Conservation (phyloP, 2,888 invertebrate genomes). For the Macaria notata region DNA sequence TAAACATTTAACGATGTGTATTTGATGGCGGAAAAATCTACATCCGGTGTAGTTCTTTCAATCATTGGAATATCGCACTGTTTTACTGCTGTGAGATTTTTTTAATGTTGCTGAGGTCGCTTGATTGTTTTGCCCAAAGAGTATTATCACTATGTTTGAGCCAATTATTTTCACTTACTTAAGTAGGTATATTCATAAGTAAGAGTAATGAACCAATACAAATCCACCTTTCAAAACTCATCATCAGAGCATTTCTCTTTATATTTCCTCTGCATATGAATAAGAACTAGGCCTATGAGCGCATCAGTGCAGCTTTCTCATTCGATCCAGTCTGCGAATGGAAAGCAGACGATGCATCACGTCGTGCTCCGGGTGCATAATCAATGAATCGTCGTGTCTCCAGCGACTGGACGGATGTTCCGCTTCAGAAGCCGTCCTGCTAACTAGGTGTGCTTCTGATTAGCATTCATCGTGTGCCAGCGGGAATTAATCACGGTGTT, state of each 20-base stretch:
- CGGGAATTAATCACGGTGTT: constrained; percentile 46
- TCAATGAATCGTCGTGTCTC: constrained; percentile 23
- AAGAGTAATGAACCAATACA: too few relatives aligned
- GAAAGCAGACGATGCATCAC: constrained; percentile 27
- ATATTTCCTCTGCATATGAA: too few relatives aligned
- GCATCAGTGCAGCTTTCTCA: constrained; percentile 27
- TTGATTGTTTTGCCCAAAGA: too few relatives aligned
- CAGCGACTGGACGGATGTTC: constrained; percentile 31
- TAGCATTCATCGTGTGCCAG: constrained; percentile 55
- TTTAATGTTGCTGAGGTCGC: too few relatives aligned
- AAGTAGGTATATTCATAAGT: too few relatives aligned
- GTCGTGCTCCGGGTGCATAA: constrained; percentile 48
- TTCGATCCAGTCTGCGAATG: constrained; percentile 28
- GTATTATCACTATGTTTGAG: too few relatives aligned
- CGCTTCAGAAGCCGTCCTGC: constrained; percentile 27
- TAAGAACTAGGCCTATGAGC: constrained; percentile 1
- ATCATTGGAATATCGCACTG: background rate
- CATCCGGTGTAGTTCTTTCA: constrained; percentile 8
- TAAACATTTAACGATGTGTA: constrained; percentile 13
- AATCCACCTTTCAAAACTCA: too few relatives aligned
- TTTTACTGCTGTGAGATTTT: background rate
- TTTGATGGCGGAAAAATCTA: constrained; percentile 16
- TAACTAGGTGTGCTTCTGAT: constrained; percentile 42
- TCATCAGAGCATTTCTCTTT: too few relatives aligned
- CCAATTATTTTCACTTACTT: too few relatives aligned